Base-by-base conservation (phyloP, 2,888 invertebrate genomes). In the Macaria liturata region DNA sequence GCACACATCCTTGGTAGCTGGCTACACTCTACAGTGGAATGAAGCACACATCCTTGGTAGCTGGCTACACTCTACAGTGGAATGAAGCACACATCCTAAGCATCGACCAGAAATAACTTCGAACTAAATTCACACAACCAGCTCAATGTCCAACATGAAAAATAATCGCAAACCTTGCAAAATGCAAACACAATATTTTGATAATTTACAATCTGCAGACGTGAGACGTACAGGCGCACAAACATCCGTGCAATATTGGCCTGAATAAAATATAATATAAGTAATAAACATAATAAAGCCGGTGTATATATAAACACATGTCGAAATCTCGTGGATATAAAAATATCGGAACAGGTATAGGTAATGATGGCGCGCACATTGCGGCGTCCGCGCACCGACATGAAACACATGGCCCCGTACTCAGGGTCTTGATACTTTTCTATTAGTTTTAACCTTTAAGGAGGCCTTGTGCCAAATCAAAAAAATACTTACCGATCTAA, bases 341-440 rank as follows among this genome's bases (percentile, higher is more conserved):
- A 87, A 85, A 87, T 83, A 87, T 81, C 77, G 70, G 70, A 69
- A 80, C 84, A 86, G 81, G 82, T 80, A 81, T 83, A 83, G 84
- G 67, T 63, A 63, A 63, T 84, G 86, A 85, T 84, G 77, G 85
- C 79, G 80, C 73, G 75, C 76, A 80, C 76, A 84, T 84, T 81
- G 86, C 79, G 81, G 83, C 83, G 84, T 78, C 70, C 78, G 83
- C 82, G 80, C 81, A 78, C 68, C 76, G 80, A 84, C 79, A 71
- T 67, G 77, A 80, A 86, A 84, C 89, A 89, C 86, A 88, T 88
- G 88, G 88, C 85, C 20, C 20, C 20, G 20, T 20, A 2, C 20
- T 20, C 20, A 20, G 20, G 0, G 9, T 74, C 58, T 84, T 84
- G 83, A 75, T 81, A 66, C 61, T 76, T 46, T 20, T 47, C 6